Base-by-base conservation (phyloP, 2,888 invertebrate genomes). In the Ferdinandea cuprea region DNA sequence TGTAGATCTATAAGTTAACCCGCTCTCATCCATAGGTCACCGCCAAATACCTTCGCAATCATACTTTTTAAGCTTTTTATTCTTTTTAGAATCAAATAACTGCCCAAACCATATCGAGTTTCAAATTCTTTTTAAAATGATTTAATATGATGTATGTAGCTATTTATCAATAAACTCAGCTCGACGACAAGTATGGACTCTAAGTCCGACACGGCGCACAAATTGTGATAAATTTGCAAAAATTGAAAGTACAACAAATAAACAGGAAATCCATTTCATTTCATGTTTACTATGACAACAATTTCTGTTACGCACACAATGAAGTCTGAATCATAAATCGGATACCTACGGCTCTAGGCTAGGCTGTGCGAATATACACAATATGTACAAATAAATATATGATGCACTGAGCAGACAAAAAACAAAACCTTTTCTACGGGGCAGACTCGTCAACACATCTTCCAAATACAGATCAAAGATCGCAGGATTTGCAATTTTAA, bases 241-340 rank as follows among this genome's bases (percentile, higher is more conserved):
- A 35, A 46, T n/a, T 8, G 15, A 58, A 35, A 48, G 30, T 19
- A 15, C 28, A 52, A 37, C 17, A 73, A 58, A 58, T 17, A 50
- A 59, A 44, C 61, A 59, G 61, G 54, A 68, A 61, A 59, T 28
- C 40, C 58, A 59, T 37, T 44, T 19, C 58, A 59, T 37, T 44
- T 19, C 46, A 8, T 76, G 66, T 68, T 76, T 68, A 61, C 46
- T 76, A 61, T 59, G 59, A 46, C 54, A 11, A 40, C 25, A 28
- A 54, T 28, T 48, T 61, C 37, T 30, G 13, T 21, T 32, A 52
- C 25, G 50, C 50, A 44, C 37, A 48, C n/a, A 6, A 37, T n/a
- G 8, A 6, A 42, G 7, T 42, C 17, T 17, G 17, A 44, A 44
- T 9, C 17, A 11, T 17, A 4, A 17, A 21, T 44, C 35, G 25